Base-by-base conservation (phyloP, 2,888 invertebrate species). In the Drosophila imparisetae region DNA sequence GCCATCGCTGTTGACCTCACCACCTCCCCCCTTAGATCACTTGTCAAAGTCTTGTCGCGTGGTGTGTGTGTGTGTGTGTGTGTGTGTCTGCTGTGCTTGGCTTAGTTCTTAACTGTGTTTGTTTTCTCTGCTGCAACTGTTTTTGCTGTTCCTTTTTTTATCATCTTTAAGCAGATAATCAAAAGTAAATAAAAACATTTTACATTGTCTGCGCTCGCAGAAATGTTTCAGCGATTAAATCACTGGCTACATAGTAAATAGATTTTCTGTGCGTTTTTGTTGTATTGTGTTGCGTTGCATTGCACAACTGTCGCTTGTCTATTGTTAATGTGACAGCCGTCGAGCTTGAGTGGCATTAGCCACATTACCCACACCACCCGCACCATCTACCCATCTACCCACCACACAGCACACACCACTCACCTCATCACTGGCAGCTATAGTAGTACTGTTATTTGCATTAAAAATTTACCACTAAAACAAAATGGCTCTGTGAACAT, bases 171-270 rank as follows among this genome's bases (percentile, higher is more conserved):
- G 75, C 75, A 75, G 78, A 71, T 75, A 79, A 78, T 78, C 79
- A 79, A 75, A 75, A 79, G 67, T 71, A 79, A 78, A 78, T 78
- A 78, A 79, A 75, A 77, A 65, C 76, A 71, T 71, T 79, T 78
- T 71, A 62, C 64, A 70, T 62, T 69, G 60, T 71, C 67, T 58
- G 60, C 38, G 57, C 55, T 24, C 34, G 15, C 54, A 48, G 30
- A 58, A 71, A 61, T 77, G 66, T 61, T 58, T 45, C 58, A 53
- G 54, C 52, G 71, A 63, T 72, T 58, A 63, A 71, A 71, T 71
- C 71, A 53, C 62, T 30, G 76, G 58, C 76, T 45, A 52, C 54
- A 64, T 49, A 64, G 77, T 71, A 77, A 77, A 74, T 77, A 74
- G 77, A 74, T 72, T 71, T 77, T 30, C 18, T 42, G 27, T n/a